Conservation (phyloP, 2,113 vertebrate genomes). For the Leucopternis melanops region DNA sequence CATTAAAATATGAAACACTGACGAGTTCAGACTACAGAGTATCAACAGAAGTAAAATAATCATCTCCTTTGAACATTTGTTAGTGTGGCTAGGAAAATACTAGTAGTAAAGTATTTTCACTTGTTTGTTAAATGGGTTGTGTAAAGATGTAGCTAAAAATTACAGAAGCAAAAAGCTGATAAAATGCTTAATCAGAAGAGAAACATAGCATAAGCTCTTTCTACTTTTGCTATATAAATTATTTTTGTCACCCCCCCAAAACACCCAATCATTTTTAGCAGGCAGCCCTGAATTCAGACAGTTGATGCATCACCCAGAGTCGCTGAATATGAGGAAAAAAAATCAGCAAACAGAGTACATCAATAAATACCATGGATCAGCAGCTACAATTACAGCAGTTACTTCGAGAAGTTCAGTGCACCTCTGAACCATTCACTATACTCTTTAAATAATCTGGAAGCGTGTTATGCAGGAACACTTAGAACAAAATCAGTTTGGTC, state of each 20-base stretch:
- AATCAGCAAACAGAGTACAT: neutral
- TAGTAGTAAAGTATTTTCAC: neutral
- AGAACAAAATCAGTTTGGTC: neutral
- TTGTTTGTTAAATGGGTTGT: neutral
- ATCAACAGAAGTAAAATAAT: neutral
- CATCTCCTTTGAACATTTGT: neutral
- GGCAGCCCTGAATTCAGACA: neutral
- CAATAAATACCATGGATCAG: neutral
- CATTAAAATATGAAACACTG: neutral
- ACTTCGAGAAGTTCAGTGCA: neutral
- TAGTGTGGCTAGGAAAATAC: neutral
- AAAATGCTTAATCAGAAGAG: neutral
- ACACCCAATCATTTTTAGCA: neutral
- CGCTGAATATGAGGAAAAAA: fast-evolving
- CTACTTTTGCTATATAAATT: neutral
- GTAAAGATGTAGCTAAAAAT: neutral
- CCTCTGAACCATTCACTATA: neutral
- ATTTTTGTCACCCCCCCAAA: neutral
- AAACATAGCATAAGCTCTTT: neutral
- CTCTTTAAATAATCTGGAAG: neutral
- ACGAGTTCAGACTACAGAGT: neutral
- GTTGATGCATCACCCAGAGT: neutral
- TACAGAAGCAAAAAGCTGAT: neutral
- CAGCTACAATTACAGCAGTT: neutral
- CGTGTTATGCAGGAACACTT: neutral